These are phyloP conservation scores for Serranus cabrilla DNA, from an alignment of 2,797 vertebrate species.

Conservation along the genomic window DNA sequence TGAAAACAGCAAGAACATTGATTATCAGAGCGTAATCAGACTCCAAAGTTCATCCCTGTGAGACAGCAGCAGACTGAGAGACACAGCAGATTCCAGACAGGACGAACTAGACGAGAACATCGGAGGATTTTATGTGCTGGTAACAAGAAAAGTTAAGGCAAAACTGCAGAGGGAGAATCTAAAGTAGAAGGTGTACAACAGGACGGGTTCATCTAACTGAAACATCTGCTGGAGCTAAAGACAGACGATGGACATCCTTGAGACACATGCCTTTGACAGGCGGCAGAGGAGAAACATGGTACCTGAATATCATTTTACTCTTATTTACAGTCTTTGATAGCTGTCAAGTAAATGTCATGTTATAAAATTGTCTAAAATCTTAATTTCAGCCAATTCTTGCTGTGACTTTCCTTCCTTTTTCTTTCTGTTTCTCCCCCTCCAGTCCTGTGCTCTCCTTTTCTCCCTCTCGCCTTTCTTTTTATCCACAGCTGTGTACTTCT, in stretches of 20 bases:
- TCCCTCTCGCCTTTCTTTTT: conserved; percentile 82
- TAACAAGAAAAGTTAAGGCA: conserved; percentile 3
- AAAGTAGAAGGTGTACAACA: neutral
- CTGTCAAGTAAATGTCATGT: no score
- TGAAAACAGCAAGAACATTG: conserved; percentile 64
- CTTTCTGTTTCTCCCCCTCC: conserved; percentile 33
- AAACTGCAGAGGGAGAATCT: neutral
- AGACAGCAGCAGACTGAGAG: conserved; percentile 41
- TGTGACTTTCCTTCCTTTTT: neutral
- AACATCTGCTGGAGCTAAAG: conserved; percentile 20
- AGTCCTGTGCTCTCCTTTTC: conserved; percentile 82
- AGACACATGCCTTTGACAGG: conserved; percentile 83
- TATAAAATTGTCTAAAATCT: neutral
- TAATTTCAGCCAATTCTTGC: neutral
- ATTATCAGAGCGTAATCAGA: conserved; percentile 81
- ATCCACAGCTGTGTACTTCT: conserved; percentile 81
- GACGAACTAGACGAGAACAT: conserved; percentile 11
- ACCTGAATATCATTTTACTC: conserved; percentile 2
- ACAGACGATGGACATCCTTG: conserved; percentile 87
- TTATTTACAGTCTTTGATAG: neutral
- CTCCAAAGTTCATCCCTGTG: conserved; percentile 81
- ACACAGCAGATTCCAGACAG: conserved; percentile 30
- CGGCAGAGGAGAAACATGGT: conserved; percentile 85
- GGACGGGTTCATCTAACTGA: conserved; percentile 10
- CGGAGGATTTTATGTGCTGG: conserved; percentile 17